Evolutionary conservation across 2,797 vertebrate species (phyloP).

Genomic region (Falco rusticolus): DNA sequence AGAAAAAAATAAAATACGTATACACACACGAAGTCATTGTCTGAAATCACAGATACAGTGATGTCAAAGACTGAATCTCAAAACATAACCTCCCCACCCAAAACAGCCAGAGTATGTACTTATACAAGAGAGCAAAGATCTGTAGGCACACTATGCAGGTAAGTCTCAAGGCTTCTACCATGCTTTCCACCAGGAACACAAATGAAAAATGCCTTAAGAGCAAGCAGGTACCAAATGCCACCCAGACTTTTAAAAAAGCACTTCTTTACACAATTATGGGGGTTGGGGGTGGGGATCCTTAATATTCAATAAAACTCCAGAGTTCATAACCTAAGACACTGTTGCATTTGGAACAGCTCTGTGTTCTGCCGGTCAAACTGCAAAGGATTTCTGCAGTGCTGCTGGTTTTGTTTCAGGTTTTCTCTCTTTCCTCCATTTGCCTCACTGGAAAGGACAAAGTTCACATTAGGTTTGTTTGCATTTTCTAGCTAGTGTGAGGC

Average conservation of each 20-base stretch:
- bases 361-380: slow-evolving; percentile 18
- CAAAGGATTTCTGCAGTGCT: not conserved
- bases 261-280: not conserved
- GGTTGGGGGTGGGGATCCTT: not conserved
- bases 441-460: slow-evolving; percentile 67
- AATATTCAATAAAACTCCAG: not conserved
- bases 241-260: not conserved
- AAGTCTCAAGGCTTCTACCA: slow-evolving; percentile 20
- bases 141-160: not conserved
- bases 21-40: slow-evolving; percentile 10
- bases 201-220: slow-evolving; percentile 49
- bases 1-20: not conserved
- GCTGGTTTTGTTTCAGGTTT: slow-evolving; percentile 33
- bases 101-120: not conserved
- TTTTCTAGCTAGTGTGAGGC: slow-evolving; percentile 38
- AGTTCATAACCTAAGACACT: not conserved
- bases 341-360: not conserved
- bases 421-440: slow-evolving; percentile 44
- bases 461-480: slow-evolving; percentile 67
- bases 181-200: slow-evolving; percentile 40
- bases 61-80: slow-evolving; percentile 51
- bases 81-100: not conserved
- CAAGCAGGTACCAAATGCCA: slow-evolving; percentile 35
- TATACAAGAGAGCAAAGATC: not conserved
- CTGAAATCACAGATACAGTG: slow-evolving; percentile 43